Evolutionary conservation across 2,113 vertebrate species (phyloP).

Genomic region (Prunella himalayana): DNA sequence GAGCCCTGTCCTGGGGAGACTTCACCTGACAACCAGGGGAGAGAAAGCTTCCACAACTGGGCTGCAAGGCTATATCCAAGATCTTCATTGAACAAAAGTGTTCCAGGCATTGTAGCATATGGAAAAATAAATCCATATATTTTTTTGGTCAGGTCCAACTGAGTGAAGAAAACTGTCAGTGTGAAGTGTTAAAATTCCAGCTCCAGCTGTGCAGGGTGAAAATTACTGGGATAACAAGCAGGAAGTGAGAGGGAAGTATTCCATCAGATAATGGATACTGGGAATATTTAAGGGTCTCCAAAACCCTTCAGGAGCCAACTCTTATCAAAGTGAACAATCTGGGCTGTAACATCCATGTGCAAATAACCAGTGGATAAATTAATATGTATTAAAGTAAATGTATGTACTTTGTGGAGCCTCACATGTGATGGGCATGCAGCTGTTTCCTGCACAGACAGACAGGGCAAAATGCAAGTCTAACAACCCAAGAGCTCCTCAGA

Average conservation of each 20-base stretch:
- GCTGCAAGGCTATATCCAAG: background rate
- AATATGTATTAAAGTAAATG: background rate
- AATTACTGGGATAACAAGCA: background rate
- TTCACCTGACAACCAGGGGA: background rate
- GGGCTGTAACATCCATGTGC: background rate
- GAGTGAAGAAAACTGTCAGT: background rate
- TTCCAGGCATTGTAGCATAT: background rate
- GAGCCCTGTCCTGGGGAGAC: background rate
- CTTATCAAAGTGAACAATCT: background rate
- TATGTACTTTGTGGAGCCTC: background rate
- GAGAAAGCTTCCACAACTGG: rapidly evolving
- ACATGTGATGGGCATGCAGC: background rate
- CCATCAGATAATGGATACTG: background rate
- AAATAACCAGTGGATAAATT: background rate
- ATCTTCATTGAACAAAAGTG: background rate
- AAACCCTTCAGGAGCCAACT: background rate
- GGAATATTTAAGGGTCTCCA: background rate
- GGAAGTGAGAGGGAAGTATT: background rate
- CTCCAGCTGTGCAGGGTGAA: background rate
- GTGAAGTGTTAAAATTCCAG: background rate
- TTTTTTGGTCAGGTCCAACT: background rate
- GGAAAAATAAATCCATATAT: background rate
- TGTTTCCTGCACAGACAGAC: background rate
- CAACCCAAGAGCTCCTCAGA: background rate
- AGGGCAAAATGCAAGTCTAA: background rate